Conservation (phyloP, 2,888 invertebrate genomes). For the Coleophora deauratella region DNA sequence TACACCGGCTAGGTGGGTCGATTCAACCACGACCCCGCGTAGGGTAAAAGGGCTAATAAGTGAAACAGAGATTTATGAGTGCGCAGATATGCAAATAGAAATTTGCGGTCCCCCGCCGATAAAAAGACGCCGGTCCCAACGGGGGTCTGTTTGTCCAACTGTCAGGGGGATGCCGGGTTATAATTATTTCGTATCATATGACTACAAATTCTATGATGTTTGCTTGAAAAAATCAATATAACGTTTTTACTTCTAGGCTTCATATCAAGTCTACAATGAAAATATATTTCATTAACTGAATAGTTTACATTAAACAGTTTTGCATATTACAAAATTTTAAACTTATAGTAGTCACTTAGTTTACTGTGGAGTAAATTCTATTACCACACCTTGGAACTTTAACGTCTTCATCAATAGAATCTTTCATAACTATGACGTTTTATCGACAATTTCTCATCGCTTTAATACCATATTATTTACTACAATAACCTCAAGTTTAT, state of each 20-base stretch:
- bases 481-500: not conserved
- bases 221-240: not conserved
- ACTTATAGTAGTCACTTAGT: not conserved
- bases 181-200: slow-evolving; percentile 56
- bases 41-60: slow-evolving; percentile 63
- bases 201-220: slow-evolving; percentile 16
- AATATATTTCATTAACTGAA: too few relatives aligned
- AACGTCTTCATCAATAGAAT: too few relatives aligned
- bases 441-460: too few relatives aligned
- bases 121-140: slow-evolving; percentile 60
- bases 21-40: slow-evolving; percentile 18
- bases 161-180: slow-evolving; percentile 51
- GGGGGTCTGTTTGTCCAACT: slow-evolving; percentile 62
- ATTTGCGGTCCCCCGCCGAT: slow-evolving; percentile 68
- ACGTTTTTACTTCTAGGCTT: too few relatives aligned
- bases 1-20: slow-evolving; percentile 1
- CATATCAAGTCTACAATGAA: too few relatives aligned
- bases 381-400: not conserved
- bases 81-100: slow-evolving; percentile 73
- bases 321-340: too few relatives aligned
- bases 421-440: too few relatives aligned
- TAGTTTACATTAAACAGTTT: too few relatives aligned
- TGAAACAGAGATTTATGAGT: slow-evolving; percentile 73
- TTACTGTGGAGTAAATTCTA: not conserved
- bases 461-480: too few relatives aligned